These are phyloP conservation scores for Menidia menidia DNA, from an alignment of 2,797 vertebrate species.

Conservation along the genomic window DNA sequence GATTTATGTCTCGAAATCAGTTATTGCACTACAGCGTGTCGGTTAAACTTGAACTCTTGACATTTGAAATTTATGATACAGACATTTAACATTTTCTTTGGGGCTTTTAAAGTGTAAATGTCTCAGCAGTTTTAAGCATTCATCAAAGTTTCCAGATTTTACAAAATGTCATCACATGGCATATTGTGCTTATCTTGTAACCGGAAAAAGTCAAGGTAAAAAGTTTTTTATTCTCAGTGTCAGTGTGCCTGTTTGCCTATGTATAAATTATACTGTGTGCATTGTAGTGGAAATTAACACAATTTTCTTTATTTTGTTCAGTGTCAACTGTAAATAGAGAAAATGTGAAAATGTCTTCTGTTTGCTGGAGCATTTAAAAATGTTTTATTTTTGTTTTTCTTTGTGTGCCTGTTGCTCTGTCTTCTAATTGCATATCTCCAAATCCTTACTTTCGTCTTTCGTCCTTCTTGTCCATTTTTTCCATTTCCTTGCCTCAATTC, in stretches of 20 bases:
- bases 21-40: too few relatives aligned
- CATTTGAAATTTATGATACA: too few relatives aligned
- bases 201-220: too few relatives aligned
- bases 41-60: too few relatives aligned
- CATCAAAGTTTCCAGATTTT: too few relatives aligned
- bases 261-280: neutral
- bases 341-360: slow-evolving; percentile 9
- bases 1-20: too few relatives aligned
- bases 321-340: slow-evolving; percentile 3
- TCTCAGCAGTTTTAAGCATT: too few relatives aligned
- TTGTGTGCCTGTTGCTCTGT: neutral
- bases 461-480: neutral
- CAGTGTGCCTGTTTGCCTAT: neutral
- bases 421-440: too few relatives aligned
- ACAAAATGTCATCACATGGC: too few relatives aligned
- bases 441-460: neutral
- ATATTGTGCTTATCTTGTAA: too few relatives aligned
- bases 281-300: slow-evolving; percentile 6
- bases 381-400: neutral
- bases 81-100: too few relatives aligned
- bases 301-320: slow-evolving; percentile 41
- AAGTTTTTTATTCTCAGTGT: neutral
- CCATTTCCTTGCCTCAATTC: neutral
- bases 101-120: too few relatives aligned
- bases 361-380: neutral